Evolutionary conservation across 2,113 vertebrate species (phyloP), one percentile per base, ranked within the genome.

Genomic region (Falcunculus frontatus): DNA sequence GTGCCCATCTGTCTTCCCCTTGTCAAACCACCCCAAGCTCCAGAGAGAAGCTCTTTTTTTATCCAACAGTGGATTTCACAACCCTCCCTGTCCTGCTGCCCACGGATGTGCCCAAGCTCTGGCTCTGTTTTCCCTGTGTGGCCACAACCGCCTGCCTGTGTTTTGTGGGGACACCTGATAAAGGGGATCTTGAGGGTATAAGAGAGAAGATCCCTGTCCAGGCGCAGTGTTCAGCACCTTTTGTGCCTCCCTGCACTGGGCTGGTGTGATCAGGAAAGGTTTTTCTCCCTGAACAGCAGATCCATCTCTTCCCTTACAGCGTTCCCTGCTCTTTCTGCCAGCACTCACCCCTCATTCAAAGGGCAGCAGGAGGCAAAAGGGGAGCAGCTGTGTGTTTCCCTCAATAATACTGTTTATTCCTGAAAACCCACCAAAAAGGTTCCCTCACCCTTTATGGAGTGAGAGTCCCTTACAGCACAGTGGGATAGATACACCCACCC

Each of bases 141-240:
- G 62, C 65, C 13, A 16, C 5, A 9, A n/a, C 10, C 2, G 0
- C 27, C 64, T 22, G n/a, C 26, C 46, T 2, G 0, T 56, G 63
- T 21, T 59, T 77, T 62, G 72, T 16, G 46, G 29, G 55, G 18
- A 64, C 46, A 55, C 15, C 37, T 67, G 72, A 55, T 35, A 46
- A 44, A 85, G 25, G 17, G 21, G 3, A 25, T 47, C 39, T 46
- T 21, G 5, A 13, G 37, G 7, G 4, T 37, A 1, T 20, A 17
- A 55, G 11, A 59, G 39, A 55, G 49, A 76, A 79, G 18, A 72
- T 25, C 11, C 7, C 27, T 39, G 15, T 6, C 35, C 2, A 4
- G 22, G 15, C 8, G 44, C 49, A 69, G 56, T 0, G 1, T 27
- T 30, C 59, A 32, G 46, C 2, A 0, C 37, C 30, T 65, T 83